Base-by-base conservation (phyloP, 2,113 vertebrate species). In the Stomatorhinus ivindoensis region DNA sequence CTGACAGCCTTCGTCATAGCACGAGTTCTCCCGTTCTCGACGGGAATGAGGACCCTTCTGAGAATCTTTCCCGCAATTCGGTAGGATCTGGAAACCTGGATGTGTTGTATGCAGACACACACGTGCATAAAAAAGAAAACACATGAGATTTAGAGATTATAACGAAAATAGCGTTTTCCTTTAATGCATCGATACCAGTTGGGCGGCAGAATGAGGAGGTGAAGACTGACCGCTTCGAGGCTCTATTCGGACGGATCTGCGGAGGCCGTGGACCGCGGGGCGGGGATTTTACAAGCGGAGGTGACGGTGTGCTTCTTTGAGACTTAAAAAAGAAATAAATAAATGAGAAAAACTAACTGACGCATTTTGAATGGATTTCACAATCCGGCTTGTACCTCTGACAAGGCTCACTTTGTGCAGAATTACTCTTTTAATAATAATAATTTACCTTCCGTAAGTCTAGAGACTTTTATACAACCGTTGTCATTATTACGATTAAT, bases 21-120 rank as follows among this genome's bases (percentile, higher is more conserved):
- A 92, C 89, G 87, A 92, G 85, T 92, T 94, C 92, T 80, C 76
- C 89, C 53, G 88, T 89, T 89, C 92, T 91, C 91, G 83, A 93
- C 91, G 92, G 90, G 35, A 91, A 88, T 24, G 89, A 89, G 89
- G 89, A 88, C 73, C 53, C 31, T 90, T 65, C 91, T 92, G 91
- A 84, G 90, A 92, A 80, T 91, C 86, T 91, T 86, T 92, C 91
- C 89, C 85, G 88, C 17, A 55, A 85, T 27, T 88, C 87, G 83
- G 88, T 21, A 86, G 84, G 48, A 80, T 87, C 65, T 47, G 17
- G 65, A 65, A 44, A 58, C n/a, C 51, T 58, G 53, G 17, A 21
- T 87, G 39, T 21, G 35, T 61, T n/a, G 53, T 46, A 55, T 65
- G 51, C 31, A 35, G 21, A 19, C 53, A 39, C 53, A 53, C 4